phyloP scores from a whole-genome alignment of 2,797 vertebrate species.

The Saxicola maurus region DNA sequence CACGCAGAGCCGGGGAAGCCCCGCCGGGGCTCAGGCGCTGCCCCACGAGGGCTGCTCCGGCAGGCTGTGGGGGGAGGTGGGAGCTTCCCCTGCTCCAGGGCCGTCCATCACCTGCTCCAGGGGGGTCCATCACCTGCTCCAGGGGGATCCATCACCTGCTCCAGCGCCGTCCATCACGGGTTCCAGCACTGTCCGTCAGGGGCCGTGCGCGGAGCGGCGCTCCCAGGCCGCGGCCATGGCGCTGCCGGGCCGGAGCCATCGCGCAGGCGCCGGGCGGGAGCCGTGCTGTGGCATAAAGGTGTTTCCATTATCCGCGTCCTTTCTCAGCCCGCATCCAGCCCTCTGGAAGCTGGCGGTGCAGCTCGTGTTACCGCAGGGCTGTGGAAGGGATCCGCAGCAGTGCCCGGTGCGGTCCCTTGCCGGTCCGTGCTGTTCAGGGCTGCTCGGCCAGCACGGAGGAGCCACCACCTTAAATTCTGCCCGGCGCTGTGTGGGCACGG shows the following conservation, averaged over 20 bases:
- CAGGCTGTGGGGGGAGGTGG: accelerated
- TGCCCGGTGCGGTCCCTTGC: too few species aligned
- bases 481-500: accelerated
- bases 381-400: neutral
- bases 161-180: too few species aligned
- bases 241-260: accelerated
- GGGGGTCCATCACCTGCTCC: neutral
- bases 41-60: accelerated
- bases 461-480: neutral
- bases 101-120: neutral
- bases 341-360: neutral
- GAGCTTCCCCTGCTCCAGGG: neutral
- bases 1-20: neutral
- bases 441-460: accelerated
- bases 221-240: neutral
- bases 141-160: accelerated
- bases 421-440: accelerated
- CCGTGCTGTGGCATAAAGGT: accelerated
- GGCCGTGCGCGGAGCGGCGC: accelerated
- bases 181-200: neutral
- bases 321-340: accelerated
- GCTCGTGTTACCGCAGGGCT: accelerated
- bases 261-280: neutral
- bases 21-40: neutral
- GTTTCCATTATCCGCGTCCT: accelerated